phyloP scores from a whole-genome alignment of 2,888 invertebrate genomes.

The Hypomecis punctinalis region DNA sequence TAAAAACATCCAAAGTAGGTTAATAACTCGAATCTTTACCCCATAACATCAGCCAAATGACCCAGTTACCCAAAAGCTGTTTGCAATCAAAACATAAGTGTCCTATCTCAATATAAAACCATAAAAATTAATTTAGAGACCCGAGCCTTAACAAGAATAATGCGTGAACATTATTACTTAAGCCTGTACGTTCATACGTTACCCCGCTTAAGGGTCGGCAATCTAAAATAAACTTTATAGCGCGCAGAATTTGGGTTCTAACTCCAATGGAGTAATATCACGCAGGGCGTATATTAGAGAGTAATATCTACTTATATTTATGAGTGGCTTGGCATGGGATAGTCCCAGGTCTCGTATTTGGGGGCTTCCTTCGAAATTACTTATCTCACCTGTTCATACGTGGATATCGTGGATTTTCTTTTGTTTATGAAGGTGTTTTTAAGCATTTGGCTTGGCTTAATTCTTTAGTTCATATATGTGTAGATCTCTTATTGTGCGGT shows the following conservation, averaged over 20 bases:
- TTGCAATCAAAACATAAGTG: conserved; percentile 37
- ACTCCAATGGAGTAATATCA: conserved; percentile 6
- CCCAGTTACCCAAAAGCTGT: conserved; percentile 27
- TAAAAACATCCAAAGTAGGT: not conserved
- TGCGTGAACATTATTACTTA: conserved; percentile 49
- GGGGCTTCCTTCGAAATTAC: conserved; percentile 64
- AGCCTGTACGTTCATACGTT: conserved; percentile 46
- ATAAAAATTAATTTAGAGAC: conserved; percentile 51
- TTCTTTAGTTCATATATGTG: not conserved
- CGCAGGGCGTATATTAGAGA: conserved; percentile 25
- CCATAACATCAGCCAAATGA: conserved; percentile 24
- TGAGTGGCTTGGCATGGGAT: conserved; percentile 53
- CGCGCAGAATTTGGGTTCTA: conserved; percentile 2
- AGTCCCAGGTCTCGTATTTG: conserved; percentile 62
- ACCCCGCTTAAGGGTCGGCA: conserved; percentile 10
- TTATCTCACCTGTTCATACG: conserved; percentile 56
- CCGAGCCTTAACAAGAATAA: conserved; percentile 43
- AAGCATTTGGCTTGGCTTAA: conserved; percentile 5
- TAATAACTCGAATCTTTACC: not conserved
- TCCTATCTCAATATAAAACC: conserved; percentile 35
- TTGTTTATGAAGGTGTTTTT: conserved; percentile 40
- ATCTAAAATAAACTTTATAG: conserved; percentile 15
- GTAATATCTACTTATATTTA: conserved; percentile 58
- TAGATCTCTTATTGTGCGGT: not conserved
- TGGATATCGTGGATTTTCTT: conserved; percentile 42